Percentiles rank a stretch among this genome's conserved stretches.
These are phyloP conservation scores for Agelastica alni DNA, from an alignment of 2,888 invertebrate species.

Conservation along the genomic window DNA sequence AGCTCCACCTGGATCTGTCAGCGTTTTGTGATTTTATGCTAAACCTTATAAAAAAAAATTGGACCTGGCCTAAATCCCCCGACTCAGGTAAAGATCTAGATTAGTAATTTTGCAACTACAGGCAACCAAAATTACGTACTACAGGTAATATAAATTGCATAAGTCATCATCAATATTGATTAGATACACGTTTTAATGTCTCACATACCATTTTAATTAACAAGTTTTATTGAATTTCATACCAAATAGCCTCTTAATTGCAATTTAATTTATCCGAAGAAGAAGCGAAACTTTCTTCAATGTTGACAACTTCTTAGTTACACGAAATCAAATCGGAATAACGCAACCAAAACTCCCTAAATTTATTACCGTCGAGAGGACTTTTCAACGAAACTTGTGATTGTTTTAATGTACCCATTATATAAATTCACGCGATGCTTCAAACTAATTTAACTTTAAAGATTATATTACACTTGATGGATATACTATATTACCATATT, in stretches of 20 bases:
- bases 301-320: conserved; percentile 7
- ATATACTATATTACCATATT: conserved; percentile 18
- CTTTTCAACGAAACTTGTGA: conserved; percentile 21
- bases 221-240: too few relatives aligned
- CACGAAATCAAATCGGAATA: conserved; percentile 16
- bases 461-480: conserved; percentile 25
- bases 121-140: too few relatives aligned
- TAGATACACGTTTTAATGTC: too few relatives aligned
- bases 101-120: too few relatives aligned
- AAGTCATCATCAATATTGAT: too few relatives aligned
- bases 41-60: too few relatives aligned
- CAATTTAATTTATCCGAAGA: background rate
- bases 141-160: too few relatives aligned
- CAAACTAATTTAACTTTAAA: conserved; percentile 33
- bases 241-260: background rate
- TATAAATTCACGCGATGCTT: conserved; percentile 31
- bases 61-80: too few relatives aligned
- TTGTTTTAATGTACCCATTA: conserved; percentile 26
- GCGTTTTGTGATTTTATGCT: too few relatives aligned
- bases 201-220: too few relatives aligned
- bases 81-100: too few relatives aligned
- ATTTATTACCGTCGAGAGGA: conserved; percentile 20
- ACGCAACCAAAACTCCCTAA: conserved; percentile 2
- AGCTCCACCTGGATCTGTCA: too few relatives aligned
- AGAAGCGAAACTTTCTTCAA: background rate